These are phyloP conservation scores for Epinephelus fuscoguttatus DNA, from an alignment of 2,113 vertebrate species.

Conservation along the genomic window DNA sequence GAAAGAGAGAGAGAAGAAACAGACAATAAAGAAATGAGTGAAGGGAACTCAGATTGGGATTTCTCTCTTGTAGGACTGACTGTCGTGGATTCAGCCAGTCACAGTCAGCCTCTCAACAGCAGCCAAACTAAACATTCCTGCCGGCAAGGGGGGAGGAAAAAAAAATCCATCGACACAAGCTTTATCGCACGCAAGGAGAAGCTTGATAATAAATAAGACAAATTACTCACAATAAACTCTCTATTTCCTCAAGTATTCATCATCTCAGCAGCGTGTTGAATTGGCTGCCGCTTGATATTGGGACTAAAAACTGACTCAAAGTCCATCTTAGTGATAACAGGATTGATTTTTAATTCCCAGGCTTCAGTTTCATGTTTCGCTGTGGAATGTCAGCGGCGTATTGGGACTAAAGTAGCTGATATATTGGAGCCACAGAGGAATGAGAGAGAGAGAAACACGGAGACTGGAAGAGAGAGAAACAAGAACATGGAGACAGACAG, in stretches of 20 bases:
- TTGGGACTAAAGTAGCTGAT: slow-evolving; percentile 3
- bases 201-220: slow-evolving; percentile 70
- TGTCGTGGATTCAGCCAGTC: slow-evolving; percentile 39
- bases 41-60: slow-evolving; percentile 15
- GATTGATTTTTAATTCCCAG: slow-evolving; percentile 25
- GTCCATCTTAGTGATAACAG: slow-evolving; percentile 32
- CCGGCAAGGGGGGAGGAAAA: not conserved
- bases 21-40: slow-evolving; percentile 40
- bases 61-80: slow-evolving; percentile 21
- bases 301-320: not conserved
- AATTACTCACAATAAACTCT: slow-evolving; percentile 57
- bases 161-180: slow-evolving; percentile 10
- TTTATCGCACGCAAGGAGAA: slow-evolving; percentile 47
- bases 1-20: slow-evolving; percentile 21
- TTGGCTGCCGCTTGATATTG: not conserved
- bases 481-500: slow-evolving; percentile 17
- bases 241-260: slow-evolving; percentile 57
- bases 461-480: not conserved
- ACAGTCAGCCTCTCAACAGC: slow-evolving; percentile 34
- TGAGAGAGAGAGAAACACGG: not conserved
- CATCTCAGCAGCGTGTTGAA: slow-evolving; percentile 34
- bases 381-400: slow-evolving; percentile 32
- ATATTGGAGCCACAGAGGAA: slow-evolving; percentile 25
- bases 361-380: slow-evolving; percentile 48
- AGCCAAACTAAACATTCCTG: slow-evolving; percentile 72